Base-by-base conservation (phyloP, 2,113 vertebrate species). In the Nesogale talazaci region DNA sequence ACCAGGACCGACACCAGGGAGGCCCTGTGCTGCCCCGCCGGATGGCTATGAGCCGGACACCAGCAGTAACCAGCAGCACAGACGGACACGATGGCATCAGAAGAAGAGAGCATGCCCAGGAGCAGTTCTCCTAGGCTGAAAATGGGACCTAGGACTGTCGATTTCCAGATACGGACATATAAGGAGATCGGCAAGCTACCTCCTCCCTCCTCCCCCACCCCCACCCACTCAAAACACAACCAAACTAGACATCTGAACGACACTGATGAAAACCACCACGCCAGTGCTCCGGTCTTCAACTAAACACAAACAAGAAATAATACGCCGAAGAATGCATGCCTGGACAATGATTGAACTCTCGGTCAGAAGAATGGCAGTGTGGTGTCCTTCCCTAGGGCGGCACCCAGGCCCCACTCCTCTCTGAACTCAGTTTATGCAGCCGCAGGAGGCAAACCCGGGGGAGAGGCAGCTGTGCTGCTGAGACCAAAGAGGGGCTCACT, bases 61-160 rank as follows among this genome's bases (percentile, higher is more conserved):
- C 46, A 52, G 46, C 46, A 52, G 46, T 52, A 12, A 1, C 17
- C 69, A 19, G 8, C 69, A 17, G 34, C n/a, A 34, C 69, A 34
- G n/a, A 57, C 38, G 80, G 63, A 67, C 38, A 67, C 2, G 52
- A 12, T 52, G 46, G 20, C 78, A 27, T n/a, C 19, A 15, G 2
- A 70, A 19, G 65, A 42, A 74, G 65, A 84, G 75, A 19, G 65
- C 7, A n/a, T 0, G 2, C 52, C 85, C 56, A 65, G 27, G 16
- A 17, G 34, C 46, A 52, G 46, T 52, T 52, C 46, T 52, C 46
- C 29, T 59, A 23, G 9, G 9, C 63, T 90, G 94, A 93, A 90
- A 94, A 85, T 36, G 15, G 40, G 27, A 91, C 31, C n/a, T 89
- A 14, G 65, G 46, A 87, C 77, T 76, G 42, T 57, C 67, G 42